A percentile compares a stretch with the other conserved stretches of the same genome.
Conservation (phyloP, 2,113 vertebrate species). For the Eulemur rufifrons region DNA sequence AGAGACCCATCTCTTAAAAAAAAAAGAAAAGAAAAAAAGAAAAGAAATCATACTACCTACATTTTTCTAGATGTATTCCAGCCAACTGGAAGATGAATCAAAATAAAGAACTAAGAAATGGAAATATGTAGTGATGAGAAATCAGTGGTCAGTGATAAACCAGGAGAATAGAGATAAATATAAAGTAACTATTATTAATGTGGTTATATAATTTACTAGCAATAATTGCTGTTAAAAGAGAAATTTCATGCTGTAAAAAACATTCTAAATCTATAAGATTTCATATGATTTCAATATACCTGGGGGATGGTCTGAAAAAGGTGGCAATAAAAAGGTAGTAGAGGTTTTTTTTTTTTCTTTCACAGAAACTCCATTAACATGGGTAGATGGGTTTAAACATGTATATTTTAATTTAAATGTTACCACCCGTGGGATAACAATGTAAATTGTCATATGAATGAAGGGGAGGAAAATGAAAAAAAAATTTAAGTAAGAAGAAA, state of each 20-base stretch:
- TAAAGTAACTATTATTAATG: neutral
- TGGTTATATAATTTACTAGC: neutral
- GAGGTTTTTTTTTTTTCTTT: neutral
- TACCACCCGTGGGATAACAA: conserved; percentile 10
- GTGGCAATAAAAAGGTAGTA: neutral
- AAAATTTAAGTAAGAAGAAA: neutral
- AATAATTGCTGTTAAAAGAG: neutral
- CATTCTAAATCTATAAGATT: neutral
- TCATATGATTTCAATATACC: neutral
- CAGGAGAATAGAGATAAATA: neutral
- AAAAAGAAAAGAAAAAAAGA: too few species aligned
- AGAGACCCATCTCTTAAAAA: too few species aligned
- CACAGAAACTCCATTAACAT: neutral
- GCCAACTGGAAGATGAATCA: neutral
- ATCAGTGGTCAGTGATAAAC: neutral
- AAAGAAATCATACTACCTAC: too few species aligned
- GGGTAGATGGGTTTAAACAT: neutral
- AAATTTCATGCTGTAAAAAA: neutral
- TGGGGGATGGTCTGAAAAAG: neutral
- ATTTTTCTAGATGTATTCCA: neutral
- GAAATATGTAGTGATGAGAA: neutral
- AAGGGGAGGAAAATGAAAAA: neutral
- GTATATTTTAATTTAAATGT: neutral
- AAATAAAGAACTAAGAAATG: conserved; percentile 30
- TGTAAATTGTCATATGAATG: neutral